These are phyloP conservation scores for Hirudinaria manillensis DNA, from an alignment of 2,888 invertebrate genomes.

Conservation along the genomic window DNA sequence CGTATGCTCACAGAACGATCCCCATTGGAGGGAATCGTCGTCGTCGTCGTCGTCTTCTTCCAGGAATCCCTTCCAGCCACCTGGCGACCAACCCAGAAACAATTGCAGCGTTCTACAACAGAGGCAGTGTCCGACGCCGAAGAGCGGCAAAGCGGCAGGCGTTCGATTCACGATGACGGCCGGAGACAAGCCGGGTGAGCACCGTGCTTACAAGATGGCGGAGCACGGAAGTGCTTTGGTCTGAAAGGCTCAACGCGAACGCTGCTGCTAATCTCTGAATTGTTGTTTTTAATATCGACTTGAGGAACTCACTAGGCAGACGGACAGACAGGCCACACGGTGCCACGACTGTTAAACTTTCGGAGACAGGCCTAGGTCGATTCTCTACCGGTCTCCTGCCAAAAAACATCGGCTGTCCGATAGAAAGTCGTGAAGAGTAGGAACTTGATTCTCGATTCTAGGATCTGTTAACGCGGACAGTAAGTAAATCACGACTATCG, in stretches of 20 bases:
- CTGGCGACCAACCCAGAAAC: not conserved
- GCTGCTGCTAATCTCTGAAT: no score
- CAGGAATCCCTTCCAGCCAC: not conserved
- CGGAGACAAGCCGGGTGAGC: not conserved
- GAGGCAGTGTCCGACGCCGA: not conserved
- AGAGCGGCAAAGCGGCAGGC: not conserved
- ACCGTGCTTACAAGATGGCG: not conserved
- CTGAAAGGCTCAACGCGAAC: not conserved
- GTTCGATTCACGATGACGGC: slow-evolving; percentile 6
- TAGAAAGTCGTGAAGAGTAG: no score
- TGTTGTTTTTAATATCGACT: no score
- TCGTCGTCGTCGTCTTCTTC: not conserved
- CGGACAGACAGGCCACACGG: no score
- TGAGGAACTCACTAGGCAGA: no score
- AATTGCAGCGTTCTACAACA: not conserved
- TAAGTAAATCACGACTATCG: no score
- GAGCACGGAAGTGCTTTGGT: slow-evolving; percentile 1
- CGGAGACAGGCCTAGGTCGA: not conserved
- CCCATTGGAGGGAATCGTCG: not conserved
- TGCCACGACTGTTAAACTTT: not conserved
- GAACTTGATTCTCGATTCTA: no score
- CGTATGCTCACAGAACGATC: not conserved
- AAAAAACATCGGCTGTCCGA: no score
- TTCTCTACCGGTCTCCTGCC: not conserved
- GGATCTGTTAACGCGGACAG: no score